Evolutionary conservation across 2,797 vertebrate species (phyloP), one percentile per base, ranked within the genome.

Genomic region (Staurois parvus): DNA sequence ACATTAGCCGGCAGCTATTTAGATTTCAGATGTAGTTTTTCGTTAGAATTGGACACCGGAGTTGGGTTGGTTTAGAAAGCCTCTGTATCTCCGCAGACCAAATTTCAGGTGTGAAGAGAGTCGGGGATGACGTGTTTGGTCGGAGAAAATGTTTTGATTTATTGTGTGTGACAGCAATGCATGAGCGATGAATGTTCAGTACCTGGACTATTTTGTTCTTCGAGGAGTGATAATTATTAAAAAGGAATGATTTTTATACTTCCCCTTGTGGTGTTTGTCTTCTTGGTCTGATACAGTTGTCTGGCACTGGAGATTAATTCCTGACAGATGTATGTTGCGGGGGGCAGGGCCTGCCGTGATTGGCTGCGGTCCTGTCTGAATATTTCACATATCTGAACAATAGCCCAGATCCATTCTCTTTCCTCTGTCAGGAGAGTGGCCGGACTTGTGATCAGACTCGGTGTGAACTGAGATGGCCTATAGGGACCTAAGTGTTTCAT

Each of bases 381-480:
- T 86, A 81, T 28, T 82, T 86, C 79, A 82, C 78, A 86, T 86
- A 75, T 80, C 66, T 85, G 66, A 86, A 75, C 84, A 70, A 66
- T 81, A 81, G 37, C 45, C 72, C 37, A 76, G 70, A 48, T 45
- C 75, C 34, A 66, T 37, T 48, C 64, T 45, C 12, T 67, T 40
- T 19, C n/a, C 45, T 17, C 21, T 48, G 67, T 72, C 11, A 2
- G 68, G 26, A 29, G 64, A 12, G n/a, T 29, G 28, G 30, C 34
- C n/a, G 52, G 9, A 59, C n/a, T 10, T 62, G 59, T 62, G 24
- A 64, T 64, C n/a, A 4, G 24, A 21, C 1, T 64, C 59, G 0
- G 24, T 9, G n/a, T 11, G n/a, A 64, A 9, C 7, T 64, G 12
- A 13, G 42, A 45, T 45, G 15, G 13, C 11, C 48, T 52, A 4